Base-by-base conservation (phyloP, 2,888 invertebrate species). In the Taphrorychus bicolor region DNA sequence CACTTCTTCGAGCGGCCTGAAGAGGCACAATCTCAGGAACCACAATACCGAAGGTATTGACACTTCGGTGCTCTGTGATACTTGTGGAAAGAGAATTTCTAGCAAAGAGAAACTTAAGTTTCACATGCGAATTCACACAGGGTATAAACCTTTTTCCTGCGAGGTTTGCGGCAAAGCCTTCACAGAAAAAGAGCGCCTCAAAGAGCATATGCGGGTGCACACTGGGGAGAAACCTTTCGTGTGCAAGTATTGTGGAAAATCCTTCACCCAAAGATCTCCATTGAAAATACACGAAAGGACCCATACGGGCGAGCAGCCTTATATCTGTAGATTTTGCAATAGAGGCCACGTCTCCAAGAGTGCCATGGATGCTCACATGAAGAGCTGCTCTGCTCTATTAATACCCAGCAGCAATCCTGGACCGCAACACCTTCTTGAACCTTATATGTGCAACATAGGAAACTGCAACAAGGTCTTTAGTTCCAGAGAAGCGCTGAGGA, bases 241-340 rank as follows among this genome's bases (percentile, higher is more conserved):
- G 17, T 81, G 81, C 68, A 75, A 76, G 45, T 78, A 75, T 54
- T 81, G 80, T 62, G 79, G 78, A 3, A 78, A 78, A 67, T 76
- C 76, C 5, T 75, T 78, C 64, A 85, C 86, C 32, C 87, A 87
- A 79, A 85, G 87, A 73, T 86, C 86, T 76, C 86, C 87, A 76
- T 79, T 88, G 72, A 86, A 85, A 54, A 82, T 87, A 57, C 88
- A 88, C 81, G 86, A 86, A 79, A 83, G 87, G 59, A 86, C 85
- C 51, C 87, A 88, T 79, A 86, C 86, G 0, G 87, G 87, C 0
- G 87, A 87, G 81, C 84, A 85, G 77, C 87, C 88, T 51, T 85
- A 87, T 81, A 83, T 85, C 59, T 82, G 82, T 59, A 74, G 76
- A 24, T 71, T 80, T 7, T 82, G 82, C 63, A 73, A 73, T 5